phyloP scores from a whole-genome alignment of 2,113 vertebrate species.

The Leiothrix lutea region DNA sequence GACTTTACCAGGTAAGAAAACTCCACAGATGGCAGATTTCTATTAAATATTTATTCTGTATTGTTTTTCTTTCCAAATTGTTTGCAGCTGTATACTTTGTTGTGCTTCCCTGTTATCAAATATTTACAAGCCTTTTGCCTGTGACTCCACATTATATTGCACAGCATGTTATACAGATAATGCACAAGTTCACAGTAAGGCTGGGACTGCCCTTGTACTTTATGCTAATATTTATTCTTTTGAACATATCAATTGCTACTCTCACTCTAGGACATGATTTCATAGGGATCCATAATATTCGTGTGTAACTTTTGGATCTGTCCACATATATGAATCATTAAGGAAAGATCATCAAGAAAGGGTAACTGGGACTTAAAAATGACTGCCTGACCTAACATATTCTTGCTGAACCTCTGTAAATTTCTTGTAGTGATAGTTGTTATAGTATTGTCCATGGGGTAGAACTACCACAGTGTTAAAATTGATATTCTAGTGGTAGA shows the following conservation, averaged over 20 bases:
- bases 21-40: neutral
- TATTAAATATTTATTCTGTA: neutral
- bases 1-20: neutral
- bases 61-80: neutral
- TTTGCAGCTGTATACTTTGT: neutral
- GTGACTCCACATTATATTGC: neutral
- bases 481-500: neutral
- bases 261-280: neutral
- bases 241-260: neutral
- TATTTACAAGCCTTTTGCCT: constrained; percentile 33
- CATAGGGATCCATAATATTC: neutral
- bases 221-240: neutral
- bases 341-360: neutral
- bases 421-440: neutral
- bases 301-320: neutral
- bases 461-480: neutral
- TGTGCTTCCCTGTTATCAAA: constrained; percentile 35
- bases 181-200: neutral
- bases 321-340: neutral
- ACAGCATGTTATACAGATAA: neutral
- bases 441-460: neutral
- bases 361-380: neutral
- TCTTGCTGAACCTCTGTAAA: neutral
- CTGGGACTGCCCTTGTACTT: neutral
- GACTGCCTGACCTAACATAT: neutral